Evolutionary conservation across 2,888 invertebrate species (phyloP).

Genomic region (Leptopterna dolabrata): DNA sequence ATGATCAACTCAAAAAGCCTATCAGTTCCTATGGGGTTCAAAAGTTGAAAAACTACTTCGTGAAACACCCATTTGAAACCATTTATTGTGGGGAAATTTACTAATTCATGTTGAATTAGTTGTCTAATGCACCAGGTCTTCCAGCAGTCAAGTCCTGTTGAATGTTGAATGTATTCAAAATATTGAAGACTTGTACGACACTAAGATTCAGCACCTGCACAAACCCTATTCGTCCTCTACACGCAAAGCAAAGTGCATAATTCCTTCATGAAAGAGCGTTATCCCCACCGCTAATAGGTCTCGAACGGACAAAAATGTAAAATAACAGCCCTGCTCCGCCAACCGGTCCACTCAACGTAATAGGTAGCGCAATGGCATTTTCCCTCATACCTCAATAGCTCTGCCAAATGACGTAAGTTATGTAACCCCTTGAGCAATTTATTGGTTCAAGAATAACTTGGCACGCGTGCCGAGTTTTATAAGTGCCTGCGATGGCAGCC

Average conservation of each 20-base stretch:
- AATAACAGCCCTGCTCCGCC: background rate
- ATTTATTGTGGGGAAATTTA: no score
- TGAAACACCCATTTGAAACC: no score
- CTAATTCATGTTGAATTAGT: no score
- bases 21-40: no score
- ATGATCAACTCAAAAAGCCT: no score
- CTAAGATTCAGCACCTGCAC: no score
- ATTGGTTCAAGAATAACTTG: slow-evolving; percentile 20
- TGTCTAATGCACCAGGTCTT: no score
- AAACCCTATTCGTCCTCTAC: background rate
- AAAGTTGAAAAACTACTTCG: no score
- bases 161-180: no score
- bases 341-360: slow-evolving; percentile 1
- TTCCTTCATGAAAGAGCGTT: background rate
- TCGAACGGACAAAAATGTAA: background rate
- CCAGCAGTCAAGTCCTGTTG: no score
- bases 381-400: background rate
- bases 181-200: no score
- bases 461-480: slow-evolving; percentile 6
- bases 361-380: slow-evolving; percentile 9
- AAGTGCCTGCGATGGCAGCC: background rate
- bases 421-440: slow-evolving; percentile 26
- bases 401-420: slow-evolving; percentile 6
- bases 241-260: background rate
- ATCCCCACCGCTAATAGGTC: background rate